Base-by-base conservation (phyloP, 1,140 invertebrate genomes). In the Magallana ariakensis region DNA sequence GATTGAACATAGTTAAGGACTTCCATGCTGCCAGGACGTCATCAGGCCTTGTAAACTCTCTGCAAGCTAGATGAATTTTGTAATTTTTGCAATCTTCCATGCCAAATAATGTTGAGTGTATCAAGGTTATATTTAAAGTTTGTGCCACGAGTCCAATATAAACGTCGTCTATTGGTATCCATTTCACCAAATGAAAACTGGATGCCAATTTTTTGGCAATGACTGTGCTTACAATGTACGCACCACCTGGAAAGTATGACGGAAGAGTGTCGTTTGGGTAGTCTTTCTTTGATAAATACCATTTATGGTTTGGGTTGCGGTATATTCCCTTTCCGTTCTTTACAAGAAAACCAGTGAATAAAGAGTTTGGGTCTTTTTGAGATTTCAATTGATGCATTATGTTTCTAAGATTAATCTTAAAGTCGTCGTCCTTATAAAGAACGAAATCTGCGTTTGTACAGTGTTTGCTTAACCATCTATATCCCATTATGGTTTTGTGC, bases 401-500 rank as follows among this genome's bases (percentile, higher is more conserved):
- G 13, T 33, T 75, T 9, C 33, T 26, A 26, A 26, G 6, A 33
- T 95, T 95, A 6, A 95, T 90, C 89, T 94, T 95, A 91, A 95
- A 95, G 89, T 96, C 95, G 84, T 95, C 95, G 85, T 96, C 95
- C 54, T 94, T 94, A 88, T 95, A 95, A 83, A 95, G 89, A 19
- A 90, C 57, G 46, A 85, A 88, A 80, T 81, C 60, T 0, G 85
- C 89, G 3, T n/a, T 15, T 0, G 85, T 89, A 92, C 94, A 96
- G 93, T 96, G 95, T 92, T 96, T 96, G 7, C 95, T 95, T 70
- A 96, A 96, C 96, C 97, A 98, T 92, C 97, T 97, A 26, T 98
- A 95, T 3, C 96, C 96, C 96, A 97, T 97, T 6, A 97, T 96
- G 93, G 97, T 97, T 93, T 98, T 98, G 91, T 97, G 97, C 1